Evolutionary conservation across 2,797 vertebrate genomes (phyloP).

Genomic region (Acrocephalus scirpaceus): DNA sequence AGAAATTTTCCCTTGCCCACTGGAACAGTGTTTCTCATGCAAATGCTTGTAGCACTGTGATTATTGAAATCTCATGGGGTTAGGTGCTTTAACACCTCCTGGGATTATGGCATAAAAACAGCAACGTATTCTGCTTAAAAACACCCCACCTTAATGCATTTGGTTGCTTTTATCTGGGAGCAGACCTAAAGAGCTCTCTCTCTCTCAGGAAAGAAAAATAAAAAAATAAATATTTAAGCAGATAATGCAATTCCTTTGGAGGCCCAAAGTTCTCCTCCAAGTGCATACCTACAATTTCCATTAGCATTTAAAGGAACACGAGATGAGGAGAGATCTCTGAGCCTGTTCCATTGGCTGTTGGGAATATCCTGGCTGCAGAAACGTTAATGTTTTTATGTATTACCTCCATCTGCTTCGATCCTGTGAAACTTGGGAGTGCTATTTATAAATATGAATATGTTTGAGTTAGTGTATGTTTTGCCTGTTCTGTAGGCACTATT

Average conservation of each 20-base stretch:
- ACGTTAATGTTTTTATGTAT: conserved; percentile 61
- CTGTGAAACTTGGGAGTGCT: conserved; percentile 47
- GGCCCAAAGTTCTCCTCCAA: not conserved
- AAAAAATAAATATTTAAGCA: not conserved
- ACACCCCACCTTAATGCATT: not conserved
- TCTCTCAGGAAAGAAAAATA: not conserved
- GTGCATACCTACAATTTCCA: not conserved
- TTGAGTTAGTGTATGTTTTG: conserved; percentile 30
- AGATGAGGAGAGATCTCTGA: conserved; percentile 9
- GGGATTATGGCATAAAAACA: not conserved
- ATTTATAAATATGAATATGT: conserved; percentile 58
- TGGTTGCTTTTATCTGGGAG: conserved; percentile 1
- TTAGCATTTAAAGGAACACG: conserved; percentile 38
- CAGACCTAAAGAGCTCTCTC: not conserved
- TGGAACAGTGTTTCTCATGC: not conserved
- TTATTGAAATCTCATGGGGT: not conserved
- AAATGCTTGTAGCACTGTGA: not conserved
- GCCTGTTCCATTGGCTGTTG: conserved; percentile 18
- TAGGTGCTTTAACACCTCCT: not conserved
- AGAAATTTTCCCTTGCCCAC: not conserved
- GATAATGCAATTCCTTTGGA: not conserved
- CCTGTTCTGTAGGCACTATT: not conserved
- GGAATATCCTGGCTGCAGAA: conserved; percentile 50
- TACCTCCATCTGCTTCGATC: conserved; percentile 56
- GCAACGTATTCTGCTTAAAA: not conserved